phyloP scores from a whole-genome alignment of 2,797 vertebrate species.

The Notolabrus celidotus region DNA sequence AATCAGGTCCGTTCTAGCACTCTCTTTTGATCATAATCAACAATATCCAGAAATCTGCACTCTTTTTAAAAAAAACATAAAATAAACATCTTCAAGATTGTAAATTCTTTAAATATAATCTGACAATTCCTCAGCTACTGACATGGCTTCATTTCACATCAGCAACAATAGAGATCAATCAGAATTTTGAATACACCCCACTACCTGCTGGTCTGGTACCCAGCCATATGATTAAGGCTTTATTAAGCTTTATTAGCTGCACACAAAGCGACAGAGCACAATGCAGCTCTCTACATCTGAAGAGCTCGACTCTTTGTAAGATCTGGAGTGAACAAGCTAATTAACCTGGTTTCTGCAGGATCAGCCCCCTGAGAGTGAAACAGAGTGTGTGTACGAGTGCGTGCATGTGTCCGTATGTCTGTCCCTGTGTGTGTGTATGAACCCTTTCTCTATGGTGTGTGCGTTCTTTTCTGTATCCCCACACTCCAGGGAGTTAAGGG shows the following conservation, averaged over 20 bases:
- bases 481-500: conserved; percentile 60
- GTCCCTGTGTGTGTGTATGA: not conserved
- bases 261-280: conserved; percentile 74
- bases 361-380: conserved; percentile 86
- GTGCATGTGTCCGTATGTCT: not conserved
- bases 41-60: conserved; percentile 31
- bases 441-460: not conserved
- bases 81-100: not conserved
- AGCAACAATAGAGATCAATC: conserved; percentile 70
- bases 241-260: conserved; percentile 73
- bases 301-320: conserved; percentile 76
- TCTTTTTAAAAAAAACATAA: conserved; percentile 8
- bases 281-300: conserved; percentile 73
- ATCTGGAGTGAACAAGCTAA: conserved; percentile 88
- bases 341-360: conserved; percentile 89
- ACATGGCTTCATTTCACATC: conserved; percentile 51
- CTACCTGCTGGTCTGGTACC: conserved; percentile 58
- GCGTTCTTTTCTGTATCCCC: conserved; percentile 40
- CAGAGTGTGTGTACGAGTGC: conserved; percentile 8
- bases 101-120: not conserved
- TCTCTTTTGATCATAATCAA: conserved; percentile 32
- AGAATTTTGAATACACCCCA: conserved; percentile 62
- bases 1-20: conserved; percentile 57
- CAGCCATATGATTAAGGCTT: conserved; percentile 70
- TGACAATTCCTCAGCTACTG: conserved; percentile 31